Conservation (phyloP, 2,888 invertebrate genomes). For the Leptinotarsa peninsularis region DNA sequence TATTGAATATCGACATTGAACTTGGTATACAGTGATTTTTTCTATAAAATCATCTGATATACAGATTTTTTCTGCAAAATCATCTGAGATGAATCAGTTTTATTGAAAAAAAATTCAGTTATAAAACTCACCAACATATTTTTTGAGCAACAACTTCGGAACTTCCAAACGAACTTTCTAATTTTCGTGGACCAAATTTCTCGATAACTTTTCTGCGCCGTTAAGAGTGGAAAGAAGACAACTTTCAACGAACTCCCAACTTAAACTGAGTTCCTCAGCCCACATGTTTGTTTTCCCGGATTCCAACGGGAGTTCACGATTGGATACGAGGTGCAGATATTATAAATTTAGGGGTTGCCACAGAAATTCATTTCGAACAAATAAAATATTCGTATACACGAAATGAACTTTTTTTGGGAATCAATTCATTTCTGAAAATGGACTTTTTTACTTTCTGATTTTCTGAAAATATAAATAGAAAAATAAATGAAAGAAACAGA, state of each 20-base stretch:
- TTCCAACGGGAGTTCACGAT: conserved; percentile 40
- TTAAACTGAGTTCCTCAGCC: conserved; percentile 39
- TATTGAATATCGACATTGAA: background rate
- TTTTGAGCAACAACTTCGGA: background rate
- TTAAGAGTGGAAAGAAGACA: conserved; percentile 26
- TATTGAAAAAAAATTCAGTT: no score
- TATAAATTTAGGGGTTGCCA: background rate
- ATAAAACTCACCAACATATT: background rate
- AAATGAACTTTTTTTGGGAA: background rate
- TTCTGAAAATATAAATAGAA: no score
- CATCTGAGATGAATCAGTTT: no score
- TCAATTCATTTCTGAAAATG: no score
- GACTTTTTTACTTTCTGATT: no score
- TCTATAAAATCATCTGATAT: no score
- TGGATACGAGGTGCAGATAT: conserved; percentile 21
- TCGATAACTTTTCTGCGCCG: conserved; percentile 24
- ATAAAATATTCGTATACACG: background rate
- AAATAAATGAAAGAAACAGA: no score
- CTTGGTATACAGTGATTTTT: background rate
- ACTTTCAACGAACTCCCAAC: conserved; percentile 40
- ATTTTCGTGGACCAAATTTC: conserved; percentile 6
- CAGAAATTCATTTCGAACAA: background rate
- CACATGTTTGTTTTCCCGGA: conserved; percentile 39
- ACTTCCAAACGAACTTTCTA: background rate
- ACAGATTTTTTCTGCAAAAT: no score